A percentile compares a stretch with the other conserved stretches of the same genome.
These are phyloP conservation scores for Ptiloglossa arizonensis DNA, from an alignment of 1,140 invertebrate genomes.

Conservation along the genomic window DNA sequence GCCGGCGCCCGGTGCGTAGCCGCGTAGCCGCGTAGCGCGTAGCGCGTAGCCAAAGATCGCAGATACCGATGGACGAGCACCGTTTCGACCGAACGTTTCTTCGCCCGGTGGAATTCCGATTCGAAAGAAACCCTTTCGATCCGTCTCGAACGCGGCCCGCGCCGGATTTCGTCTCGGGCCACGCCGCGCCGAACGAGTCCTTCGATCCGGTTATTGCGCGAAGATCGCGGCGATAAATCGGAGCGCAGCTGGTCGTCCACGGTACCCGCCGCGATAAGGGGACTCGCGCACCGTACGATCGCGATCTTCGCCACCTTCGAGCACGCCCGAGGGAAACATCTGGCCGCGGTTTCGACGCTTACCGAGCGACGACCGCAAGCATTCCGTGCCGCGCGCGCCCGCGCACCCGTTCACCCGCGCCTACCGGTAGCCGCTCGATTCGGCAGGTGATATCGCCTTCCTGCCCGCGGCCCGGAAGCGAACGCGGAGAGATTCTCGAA, in stretches of 20 bases:
- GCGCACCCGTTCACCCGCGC: too few species aligned
- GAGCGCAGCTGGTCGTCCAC: constrained; percentile 57
- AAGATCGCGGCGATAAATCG: constrained; percentile 56
- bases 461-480: constrained; percentile 61
- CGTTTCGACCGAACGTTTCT: constrained; percentile 38
- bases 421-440: constrained; percentile 45
- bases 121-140: too few species aligned
- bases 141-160: too few species aligned
- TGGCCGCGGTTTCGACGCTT: constrained; percentile 67
- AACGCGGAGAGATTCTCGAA: constrained; percentile 60
- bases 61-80: constrained; percentile 24
- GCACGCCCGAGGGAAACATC: constrained; percentile 52
- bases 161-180: too few species aligned
- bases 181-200: too few species aligned
- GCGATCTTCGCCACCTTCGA: constrained; percentile 58
- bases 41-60: constrained; percentile 34
- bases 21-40: too few species aligned
- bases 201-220: constrained; percentile 58
- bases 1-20: too few species aligned
- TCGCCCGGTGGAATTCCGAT: too few species aligned
- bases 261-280: constrained; percentile 42
- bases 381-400: constrained; percentile 46
- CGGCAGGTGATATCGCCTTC: constrained; percentile 62
- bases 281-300: constrained; percentile 57
- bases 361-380: constrained; percentile 55